Percentiles rank a stretch among this genome's conserved stretches.
Conservation (phyloP, 2,113 vertebrate genomes). For the Dendropsophus ebraccatus region DNA sequence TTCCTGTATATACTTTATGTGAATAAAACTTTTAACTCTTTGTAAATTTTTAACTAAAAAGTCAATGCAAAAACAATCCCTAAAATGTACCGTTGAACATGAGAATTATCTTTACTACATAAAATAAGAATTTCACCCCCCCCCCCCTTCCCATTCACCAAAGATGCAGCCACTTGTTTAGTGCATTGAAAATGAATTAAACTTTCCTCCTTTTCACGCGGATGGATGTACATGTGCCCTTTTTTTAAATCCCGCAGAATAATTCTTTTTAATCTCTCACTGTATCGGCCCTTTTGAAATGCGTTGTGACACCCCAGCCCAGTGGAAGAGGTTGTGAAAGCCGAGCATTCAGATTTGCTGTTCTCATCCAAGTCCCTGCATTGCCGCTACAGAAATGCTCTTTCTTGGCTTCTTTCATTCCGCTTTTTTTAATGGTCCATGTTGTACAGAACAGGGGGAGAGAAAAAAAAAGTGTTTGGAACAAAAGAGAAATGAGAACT, state of each 20-base stretch:
- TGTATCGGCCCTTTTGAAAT: constrained; percentile 49
- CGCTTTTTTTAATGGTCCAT: constrained; percentile 23
- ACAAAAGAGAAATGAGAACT: constrained; percentile 43
- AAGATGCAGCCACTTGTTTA: background rate
- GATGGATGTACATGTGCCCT: constrained; percentile 11
- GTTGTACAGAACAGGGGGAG: constrained; percentile 21
- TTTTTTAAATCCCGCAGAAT: constrained; percentile 33
- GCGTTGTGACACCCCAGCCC: constrained; percentile 33
- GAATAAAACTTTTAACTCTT: too few relatives aligned
- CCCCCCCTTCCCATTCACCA: background rate
- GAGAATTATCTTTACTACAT: background rate
- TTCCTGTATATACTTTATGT: too few relatives aligned
- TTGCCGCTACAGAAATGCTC: constrained; percentile 25
- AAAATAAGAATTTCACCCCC: background rate
- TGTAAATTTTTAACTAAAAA: too few relatives aligned
- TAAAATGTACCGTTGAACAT: background rate
- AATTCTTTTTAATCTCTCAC: constrained; percentile 37
- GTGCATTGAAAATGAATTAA: constrained; percentile 16
- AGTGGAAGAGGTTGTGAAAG: constrained; percentile 23
- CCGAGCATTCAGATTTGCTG: constrained; percentile 14
- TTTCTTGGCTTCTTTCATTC: constrained; percentile 36
- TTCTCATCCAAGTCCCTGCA: constrained; percentile 27
- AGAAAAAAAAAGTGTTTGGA: background rate
- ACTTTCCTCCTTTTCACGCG: constrained; percentile 20
- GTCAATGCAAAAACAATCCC: background rate